These are phyloP conservation scores for Pharmacophagus antenor DNA, from an alignment of 2,888 invertebrate species.

Conservation along the genomic window DNA sequence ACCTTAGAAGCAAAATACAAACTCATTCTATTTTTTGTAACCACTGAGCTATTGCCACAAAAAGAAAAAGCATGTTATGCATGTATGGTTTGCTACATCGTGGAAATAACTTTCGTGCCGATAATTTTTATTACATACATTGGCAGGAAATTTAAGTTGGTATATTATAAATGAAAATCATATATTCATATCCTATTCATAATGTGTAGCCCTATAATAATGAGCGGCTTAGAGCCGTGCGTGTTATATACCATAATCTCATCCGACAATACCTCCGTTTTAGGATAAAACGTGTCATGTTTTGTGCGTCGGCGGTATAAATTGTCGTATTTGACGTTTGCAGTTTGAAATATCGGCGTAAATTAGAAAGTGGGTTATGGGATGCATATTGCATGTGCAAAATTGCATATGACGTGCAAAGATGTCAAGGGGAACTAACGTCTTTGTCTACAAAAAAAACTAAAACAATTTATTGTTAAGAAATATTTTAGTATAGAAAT, in stretches of 20 bases:
- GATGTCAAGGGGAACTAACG: not conserved
- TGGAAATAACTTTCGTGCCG: too few relatives aligned
- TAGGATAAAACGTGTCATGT: conserved; percentile 28
- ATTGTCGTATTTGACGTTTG: conserved; percentile 25
- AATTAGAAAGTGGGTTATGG: conserved; percentile 25
- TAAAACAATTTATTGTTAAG: too few relatives aligned
- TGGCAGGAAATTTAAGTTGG: too few relatives aligned
- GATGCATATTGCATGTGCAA: conserved; percentile 22
- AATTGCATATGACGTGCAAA: not conserved
- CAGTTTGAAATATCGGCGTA: conserved; percentile 23
- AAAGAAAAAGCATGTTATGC: too few relatives aligned
- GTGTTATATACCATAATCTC: not conserved
- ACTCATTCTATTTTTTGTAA: too few relatives aligned
- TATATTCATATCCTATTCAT: not conserved
- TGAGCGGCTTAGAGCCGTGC: not conserved
- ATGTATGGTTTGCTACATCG: too few relatives aligned
- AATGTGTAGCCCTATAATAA: not conserved
- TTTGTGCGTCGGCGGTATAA: conserved; percentile 30
- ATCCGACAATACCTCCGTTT: conserved; percentile 24
- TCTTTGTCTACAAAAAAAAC: too few relatives aligned
- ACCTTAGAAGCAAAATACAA: too few relatives aligned
- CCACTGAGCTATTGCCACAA: too few relatives aligned
- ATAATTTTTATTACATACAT: too few relatives aligned
- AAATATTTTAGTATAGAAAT: not conserved
- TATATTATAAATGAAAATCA: too few relatives aligned